Base-by-base conservation (phyloP, 1,140 invertebrate genomes). In the Aphelinus atriplicis region DNA sequence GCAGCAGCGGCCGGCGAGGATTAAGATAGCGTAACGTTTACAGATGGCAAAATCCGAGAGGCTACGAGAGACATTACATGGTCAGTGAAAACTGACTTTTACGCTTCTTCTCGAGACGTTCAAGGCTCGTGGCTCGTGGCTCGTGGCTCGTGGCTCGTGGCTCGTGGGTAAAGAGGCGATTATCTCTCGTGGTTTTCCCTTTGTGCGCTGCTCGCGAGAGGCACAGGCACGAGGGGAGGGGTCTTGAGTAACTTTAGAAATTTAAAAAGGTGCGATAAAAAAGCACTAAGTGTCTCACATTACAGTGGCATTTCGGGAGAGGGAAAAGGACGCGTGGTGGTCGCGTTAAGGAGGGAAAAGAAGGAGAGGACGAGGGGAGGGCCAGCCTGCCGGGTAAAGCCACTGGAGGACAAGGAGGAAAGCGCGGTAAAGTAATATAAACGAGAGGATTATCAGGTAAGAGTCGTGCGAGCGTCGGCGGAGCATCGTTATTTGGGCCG, bases 401-500 rank as follows among this genome's bases (percentile, higher is more conserved):
- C 3, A 47, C 50, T 46, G 45, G 46, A 48, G 7, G 46, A 56
- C n/a, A 58, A 68, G 65, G 57, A 26, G 26, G 26, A 26, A 26
- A 69, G 57, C 47, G 55, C 67, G 56, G 55, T 58, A 69, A 69
- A 69, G 67, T 69, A 69, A 69, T 69, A 69, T 69, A 69, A 69
- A 69, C 67, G 67, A 69, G 55, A 69, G 56, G 67, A 69, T 69
- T 69, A 69, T 69, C 67, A 60, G 56, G 67, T 69, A 69, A 69
- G 56, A 46, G 56, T 46, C 42, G 46, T 1, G 61, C 61, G n/a
- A 7, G 6, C 26, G 48, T n/a, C 65, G 3, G 4, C 51, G 42
- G 10, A n/a, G 10, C 67, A 45, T 69, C 55, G 67, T 58, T 69
- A 69, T 69, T 69, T 69, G 26, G 57, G 56, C 42, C 26, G 26